phyloP scores from a whole-genome alignment of 2,113 vertebrate species.

The Ellobius talpinus region DNA sequence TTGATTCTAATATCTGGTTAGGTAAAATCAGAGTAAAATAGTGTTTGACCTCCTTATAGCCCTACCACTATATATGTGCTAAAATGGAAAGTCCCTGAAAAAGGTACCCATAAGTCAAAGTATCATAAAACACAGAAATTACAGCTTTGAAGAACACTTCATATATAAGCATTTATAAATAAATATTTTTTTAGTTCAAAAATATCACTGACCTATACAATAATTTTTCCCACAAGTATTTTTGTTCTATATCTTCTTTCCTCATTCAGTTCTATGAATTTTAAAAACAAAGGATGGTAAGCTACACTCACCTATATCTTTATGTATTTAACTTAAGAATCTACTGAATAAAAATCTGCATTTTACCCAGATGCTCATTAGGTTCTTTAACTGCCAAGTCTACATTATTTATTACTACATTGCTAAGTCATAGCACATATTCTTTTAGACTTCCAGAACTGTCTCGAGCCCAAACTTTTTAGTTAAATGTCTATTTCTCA shows the following conservation, averaged over 20 bases:
- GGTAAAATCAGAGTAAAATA: not conserved
- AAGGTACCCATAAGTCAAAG: not conserved
- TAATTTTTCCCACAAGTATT: not conserved
- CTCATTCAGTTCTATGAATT: not conserved
- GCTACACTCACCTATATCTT: not conserved
- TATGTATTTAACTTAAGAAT: constrained; percentile 30
- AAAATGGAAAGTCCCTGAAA: constrained; percentile 25
- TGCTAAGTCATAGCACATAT: not conserved
- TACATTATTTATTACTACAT: constrained; percentile 1
- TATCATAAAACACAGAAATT: constrained; percentile 6
- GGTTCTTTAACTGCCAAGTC: not conserved
- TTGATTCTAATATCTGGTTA: constrained; percentile 7
- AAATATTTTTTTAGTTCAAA: not conserved
- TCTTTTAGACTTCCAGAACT: constrained; percentile 33
- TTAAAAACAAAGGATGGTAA: not conserved
- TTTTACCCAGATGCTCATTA: constrained; percentile 11
- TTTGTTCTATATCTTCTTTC: not conserved
- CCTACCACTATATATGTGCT: not conserved
- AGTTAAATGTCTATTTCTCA: constrained; percentile 31
- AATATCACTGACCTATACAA: not conserved
- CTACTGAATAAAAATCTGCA: constrained; percentile 3
- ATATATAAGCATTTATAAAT: not conserved
- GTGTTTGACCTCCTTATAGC: not conserved
- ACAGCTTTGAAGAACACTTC: not conserved
- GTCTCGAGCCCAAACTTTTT: constrained; percentile 30